These are phyloP conservation scores for Isichthys henryi DNA, from an alignment of 2,113 vertebrate species.

Conservation along the genomic window DNA sequence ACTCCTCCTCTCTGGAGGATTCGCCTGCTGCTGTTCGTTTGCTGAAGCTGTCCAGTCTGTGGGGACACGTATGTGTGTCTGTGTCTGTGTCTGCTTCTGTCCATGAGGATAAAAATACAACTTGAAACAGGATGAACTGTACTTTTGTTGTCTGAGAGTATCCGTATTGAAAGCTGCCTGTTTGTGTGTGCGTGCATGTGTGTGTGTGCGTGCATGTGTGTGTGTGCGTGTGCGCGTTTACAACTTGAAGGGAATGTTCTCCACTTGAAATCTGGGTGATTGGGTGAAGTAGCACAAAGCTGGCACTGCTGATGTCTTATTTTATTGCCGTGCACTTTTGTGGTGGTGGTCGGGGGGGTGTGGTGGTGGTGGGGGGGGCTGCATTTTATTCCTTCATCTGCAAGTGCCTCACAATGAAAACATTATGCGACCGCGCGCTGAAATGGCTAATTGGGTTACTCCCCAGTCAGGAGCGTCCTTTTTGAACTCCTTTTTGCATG, in stretches of 20 bases:
- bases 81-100: not conserved
- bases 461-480: constrained; percentile 1
- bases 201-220: not conserved
- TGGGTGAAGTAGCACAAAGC: not conserved
- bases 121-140: not conserved
- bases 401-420: not conserved
- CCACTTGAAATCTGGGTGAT: not conserved
- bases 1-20: constrained; percentile 5
- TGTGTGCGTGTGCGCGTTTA: not conserved
- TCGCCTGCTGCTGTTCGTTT: constrained; percentile 25
- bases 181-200: not conserved
- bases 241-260: not conserved
- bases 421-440: not conserved
- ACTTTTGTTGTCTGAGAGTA: not conserved
- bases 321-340: not conserved
- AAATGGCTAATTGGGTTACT: constrained; percentile 21
- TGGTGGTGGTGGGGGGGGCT: not conserved
- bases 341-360: not conserved
- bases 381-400: constrained; percentile 2
- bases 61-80: not conserved
- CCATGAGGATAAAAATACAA: not conserved
- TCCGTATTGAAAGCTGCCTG: not conserved
- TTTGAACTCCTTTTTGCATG: not conserved
- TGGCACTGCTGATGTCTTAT: not conserved
- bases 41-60: not conserved